A percentile compares a stretch with the other conserved stretches of the same genome.
Evolutionary conservation across 2,888 invertebrate genomes (phyloP).

Genomic region (Encarsia formosa): DNA sequence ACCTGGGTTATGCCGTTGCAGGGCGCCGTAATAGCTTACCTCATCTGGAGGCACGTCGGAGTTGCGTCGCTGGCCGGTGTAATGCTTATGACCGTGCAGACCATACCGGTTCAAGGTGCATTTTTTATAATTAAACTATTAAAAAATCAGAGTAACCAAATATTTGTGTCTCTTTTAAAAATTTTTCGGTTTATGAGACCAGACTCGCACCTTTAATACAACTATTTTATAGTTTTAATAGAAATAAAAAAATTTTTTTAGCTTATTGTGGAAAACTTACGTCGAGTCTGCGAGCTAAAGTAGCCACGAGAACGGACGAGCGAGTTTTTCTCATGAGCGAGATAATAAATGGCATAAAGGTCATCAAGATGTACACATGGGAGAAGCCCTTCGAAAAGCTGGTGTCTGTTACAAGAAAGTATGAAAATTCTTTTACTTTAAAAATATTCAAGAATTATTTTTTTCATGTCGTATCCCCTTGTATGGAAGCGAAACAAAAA

Average conservation of each 20-base stretch:
- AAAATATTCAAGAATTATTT: neutral
- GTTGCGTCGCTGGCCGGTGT: slow-evolving; percentile 61
- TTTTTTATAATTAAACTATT: neutral
- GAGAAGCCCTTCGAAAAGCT: slow-evolving; percentile 72
- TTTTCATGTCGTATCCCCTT: no score
- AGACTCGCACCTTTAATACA: no score
- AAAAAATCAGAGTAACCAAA: neutral
- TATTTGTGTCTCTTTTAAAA: no score
- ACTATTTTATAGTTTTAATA: no score
- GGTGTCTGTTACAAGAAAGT: slow-evolving; percentile 66
- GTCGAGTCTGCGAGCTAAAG: slow-evolving; percentile 51
- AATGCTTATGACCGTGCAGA: slow-evolving; percentile 55
- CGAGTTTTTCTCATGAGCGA: slow-evolving; percentile 77
- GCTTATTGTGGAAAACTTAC: slow-evolving; percentile 53
- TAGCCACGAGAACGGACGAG: slow-evolving; percentile 61
- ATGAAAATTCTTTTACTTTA: slow-evolving; percentile 30
- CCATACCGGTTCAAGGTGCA: slow-evolving; percentile 55
- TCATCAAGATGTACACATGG: slow-evolving; percentile 86
- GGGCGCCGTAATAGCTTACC: slow-evolving; percentile 60
- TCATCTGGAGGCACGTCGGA: slow-evolving; percentile 58
- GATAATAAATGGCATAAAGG: slow-evolving; percentile 72
- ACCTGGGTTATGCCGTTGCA: slow-evolving; percentile 78
- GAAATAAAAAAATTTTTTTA: slow-evolving; percentile 32
- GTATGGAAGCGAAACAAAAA: no score
- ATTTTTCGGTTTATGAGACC: no score